Evolutionary conservation across 2,113 vertebrate genomes (phyloP).

Genomic region (Heterochromis multidens): DNA sequence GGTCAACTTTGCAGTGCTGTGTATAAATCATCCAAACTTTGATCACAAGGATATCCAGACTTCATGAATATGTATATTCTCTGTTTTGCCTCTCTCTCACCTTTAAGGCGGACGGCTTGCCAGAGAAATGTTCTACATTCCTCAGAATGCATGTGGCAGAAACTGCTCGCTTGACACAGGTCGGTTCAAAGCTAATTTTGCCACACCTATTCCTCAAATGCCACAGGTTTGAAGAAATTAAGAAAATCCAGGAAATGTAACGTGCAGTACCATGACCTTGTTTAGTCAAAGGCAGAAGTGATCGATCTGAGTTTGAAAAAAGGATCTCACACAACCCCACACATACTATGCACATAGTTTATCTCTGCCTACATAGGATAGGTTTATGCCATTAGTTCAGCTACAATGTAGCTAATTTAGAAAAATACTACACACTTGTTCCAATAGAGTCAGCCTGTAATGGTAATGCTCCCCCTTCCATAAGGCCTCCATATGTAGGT

Average conservation of each 20-base stretch:
- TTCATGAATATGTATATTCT: constrained; percentile 57
- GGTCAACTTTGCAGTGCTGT: neutral
- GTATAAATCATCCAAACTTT: constrained; percentile 28
- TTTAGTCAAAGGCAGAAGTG: constrained; percentile 1
- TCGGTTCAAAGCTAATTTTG: constrained; percentile 40
- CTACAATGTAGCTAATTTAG: neutral
- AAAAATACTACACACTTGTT: neutral
- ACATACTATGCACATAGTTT: constrained; percentile 1
- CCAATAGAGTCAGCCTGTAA: neutral
- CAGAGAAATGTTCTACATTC: constrained; percentile 97
- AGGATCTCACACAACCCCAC: neutral
- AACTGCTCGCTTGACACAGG: constrained; percentile 87
- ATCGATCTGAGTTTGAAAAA: constrained; percentile 31
- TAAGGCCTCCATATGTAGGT: neutral
- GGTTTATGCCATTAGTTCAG: constrained; percentile 20
- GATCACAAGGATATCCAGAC: constrained; percentile 13
- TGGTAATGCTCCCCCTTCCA: neutral
- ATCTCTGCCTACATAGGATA: neutral
- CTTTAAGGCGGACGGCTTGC: constrained; percentile 90
- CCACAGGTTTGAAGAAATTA: neutral
- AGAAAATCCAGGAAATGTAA: neutral
- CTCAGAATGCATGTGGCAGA: constrained; percentile 92
- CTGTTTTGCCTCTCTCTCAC: constrained; percentile 70
- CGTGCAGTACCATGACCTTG: neutral
- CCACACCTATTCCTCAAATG: neutral